phyloP scores from a whole-genome alignment of 1,140 invertebrate genomes.

The Pinna nobilis region DNA sequence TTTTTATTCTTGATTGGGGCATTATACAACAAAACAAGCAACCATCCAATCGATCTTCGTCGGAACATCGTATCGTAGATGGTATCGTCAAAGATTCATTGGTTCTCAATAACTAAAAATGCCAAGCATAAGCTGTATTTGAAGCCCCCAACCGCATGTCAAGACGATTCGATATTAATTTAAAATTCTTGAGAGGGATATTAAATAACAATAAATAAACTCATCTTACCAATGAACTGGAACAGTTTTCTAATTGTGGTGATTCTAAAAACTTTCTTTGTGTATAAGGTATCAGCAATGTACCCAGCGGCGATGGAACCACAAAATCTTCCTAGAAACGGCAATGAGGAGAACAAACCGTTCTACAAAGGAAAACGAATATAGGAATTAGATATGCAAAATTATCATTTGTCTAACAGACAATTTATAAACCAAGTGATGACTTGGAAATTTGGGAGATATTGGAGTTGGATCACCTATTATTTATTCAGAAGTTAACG shows the following conservation, averaged over 20 bases:
- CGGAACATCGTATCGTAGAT: not conserved
- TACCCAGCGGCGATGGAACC: conserved; percentile 17
- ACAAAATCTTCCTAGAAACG: conserved; percentile 41
- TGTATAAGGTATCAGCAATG: conserved; percentile 34
- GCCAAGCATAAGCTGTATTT: not conserved
- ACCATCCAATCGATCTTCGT: not conserved
- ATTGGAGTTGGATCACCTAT: no score
- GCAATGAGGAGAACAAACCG: conserved; percentile 45
- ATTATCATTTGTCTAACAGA: not conserved
- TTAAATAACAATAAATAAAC: not conserved
- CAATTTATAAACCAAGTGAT: no score
- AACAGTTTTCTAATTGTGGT: conserved; percentile 37
- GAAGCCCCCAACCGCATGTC: no score
- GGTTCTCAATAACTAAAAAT: not conserved
- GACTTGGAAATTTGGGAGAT: not conserved
- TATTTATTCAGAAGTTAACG: no score
- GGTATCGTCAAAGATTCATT: not conserved
- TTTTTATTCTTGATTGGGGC: no score
- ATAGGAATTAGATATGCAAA: not conserved
- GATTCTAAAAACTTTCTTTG: conserved; percentile 5
- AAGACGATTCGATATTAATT: no score
- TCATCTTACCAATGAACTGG: conserved; percentile 42
- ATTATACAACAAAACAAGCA: no score
- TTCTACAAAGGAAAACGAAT: conserved; percentile 26
- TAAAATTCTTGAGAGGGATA: no score